Evolutionary conservation across 2,888 invertebrate genomes (phyloP), one percentile per base, ranked within the genome.

Genomic region (Pristionchus mayeri): DNA sequence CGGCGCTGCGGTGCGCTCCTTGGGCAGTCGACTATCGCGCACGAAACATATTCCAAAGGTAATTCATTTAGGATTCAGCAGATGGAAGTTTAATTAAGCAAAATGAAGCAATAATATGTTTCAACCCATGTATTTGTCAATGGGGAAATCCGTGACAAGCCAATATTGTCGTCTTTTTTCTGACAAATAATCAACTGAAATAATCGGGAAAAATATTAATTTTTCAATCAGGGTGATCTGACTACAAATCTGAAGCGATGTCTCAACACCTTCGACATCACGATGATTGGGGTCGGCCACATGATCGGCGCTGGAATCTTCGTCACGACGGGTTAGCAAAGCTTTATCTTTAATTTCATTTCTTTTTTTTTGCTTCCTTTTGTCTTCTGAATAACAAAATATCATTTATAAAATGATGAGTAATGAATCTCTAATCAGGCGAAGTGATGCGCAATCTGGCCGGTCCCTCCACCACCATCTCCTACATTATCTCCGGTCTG

Each of bases 241-340:
- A 48, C 60, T 0, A 86, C 87, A 0, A 86, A 88, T 18, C 85
- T 88, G 48, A 40, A 80, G 7, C 52, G 88, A 86, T 88, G 88
- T 52, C 88, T 88, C 9, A 85, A 85, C 21, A 86, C 87, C 3
- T 52, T 86, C 67, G 88, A 88, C 54, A 84, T 97, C 87, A 97
- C 96, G 18, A 94, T 97, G 86, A 94, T 97, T 84, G 97, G 97
- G 85, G 95, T 97, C 75, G 97, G 97, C 0, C 96, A 97, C 93
- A 97, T 97, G 96, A 96, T 97, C 3, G 97, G 97, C 13, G 97
- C 97, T 79, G 97, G 97, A 21, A 97, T 97, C 87, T 97, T 97
- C 93, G 97, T 97, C 0, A 94, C 97, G 83, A 96, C 93, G 30
- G 93, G 93, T 40, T 16, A 37, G 78, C 71, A 24, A 44, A n/a